Percentiles rank a stretch among this genome's conserved stretches.
Evolutionary conservation across 1,140 invertebrate genomes (phyloP).

Genomic region (Delia radicum): DNA sequence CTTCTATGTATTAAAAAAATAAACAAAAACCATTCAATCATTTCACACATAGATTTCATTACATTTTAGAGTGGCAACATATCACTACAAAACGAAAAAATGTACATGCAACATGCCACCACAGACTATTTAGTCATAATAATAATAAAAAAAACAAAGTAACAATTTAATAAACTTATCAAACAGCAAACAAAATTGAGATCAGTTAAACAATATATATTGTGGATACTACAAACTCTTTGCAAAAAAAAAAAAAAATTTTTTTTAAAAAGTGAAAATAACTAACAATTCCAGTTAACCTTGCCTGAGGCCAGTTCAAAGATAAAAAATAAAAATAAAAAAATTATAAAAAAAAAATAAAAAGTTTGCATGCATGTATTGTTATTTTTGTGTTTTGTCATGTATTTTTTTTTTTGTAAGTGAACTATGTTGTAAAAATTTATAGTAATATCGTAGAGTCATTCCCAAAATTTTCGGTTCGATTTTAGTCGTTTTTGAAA

Average conservation of each 20-base stretch:
- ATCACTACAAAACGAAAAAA: background rate
- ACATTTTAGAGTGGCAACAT: background rate
- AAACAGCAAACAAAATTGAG: background rate
- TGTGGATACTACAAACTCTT: background rate
- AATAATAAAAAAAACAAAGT: background rate
- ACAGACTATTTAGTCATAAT: background rate
- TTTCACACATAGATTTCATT: background rate
- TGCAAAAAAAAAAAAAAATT: background rate
- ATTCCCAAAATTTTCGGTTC: too few relatives aligned
- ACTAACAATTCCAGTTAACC: slow-evolving; percentile 13
- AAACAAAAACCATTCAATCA: background rate
- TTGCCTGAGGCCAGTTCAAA: background rate
- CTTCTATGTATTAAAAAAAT: background rate
- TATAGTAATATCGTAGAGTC: too few relatives aligned
- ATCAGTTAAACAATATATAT: background rate
- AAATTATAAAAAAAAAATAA: background rate
- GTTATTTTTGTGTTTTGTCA: background rate
- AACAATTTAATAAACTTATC: background rate
- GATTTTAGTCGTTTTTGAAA: too few relatives aligned
- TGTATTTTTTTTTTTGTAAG: background rate
- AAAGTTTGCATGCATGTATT: background rate
- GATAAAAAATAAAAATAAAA: background rate
- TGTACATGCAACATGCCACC: background rate
- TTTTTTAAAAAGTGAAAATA: slow-evolving; percentile 12
- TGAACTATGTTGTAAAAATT: too few relatives aligned